Evolutionary conservation across 2,113 vertebrate species (phyloP), one percentile per base, ranked within the genome.

Genomic region (Cacatua alba): DNA sequence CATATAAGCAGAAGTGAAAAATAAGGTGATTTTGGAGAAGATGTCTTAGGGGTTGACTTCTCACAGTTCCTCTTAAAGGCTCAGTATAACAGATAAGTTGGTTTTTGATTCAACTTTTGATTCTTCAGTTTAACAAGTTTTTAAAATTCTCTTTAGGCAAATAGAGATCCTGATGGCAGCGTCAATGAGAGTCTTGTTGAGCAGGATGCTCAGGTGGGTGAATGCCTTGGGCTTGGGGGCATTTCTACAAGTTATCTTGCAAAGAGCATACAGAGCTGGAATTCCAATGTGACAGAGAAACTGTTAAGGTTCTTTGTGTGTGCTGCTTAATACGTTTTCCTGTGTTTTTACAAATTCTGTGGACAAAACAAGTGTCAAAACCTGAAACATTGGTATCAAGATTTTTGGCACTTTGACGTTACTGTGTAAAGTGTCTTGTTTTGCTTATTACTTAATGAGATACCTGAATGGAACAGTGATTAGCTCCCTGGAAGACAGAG

Each of bases 161-260:
- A 97, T n/a, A 98, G 99, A 79, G 98, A 99, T 90, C 97, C 98
- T 17, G 98, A 98, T 3, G 37, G 29, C 31, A 29, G 93, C 41
- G 95, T 99, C 20, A 96, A 99, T 51, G 98, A 98, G 35, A 93
- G 84, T 44, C 96, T 97, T 52, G 98, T 99, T 63, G 98, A 99
- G 88, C 98, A 99, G 79, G 99, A 99, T 78, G 99, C 99, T 21
- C 98, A 99, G 99, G 99, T 99, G 90, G 79, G 98, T 97, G 64
- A 75, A 46, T 33, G 31, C 14, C 18, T 16, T 19, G 10, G 2
- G 0, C 5, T 88, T 67, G 14, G 35, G 48, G 17, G 2, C 20
- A 19, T 87, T 88, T 70, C 24, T 69, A 8, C 15, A 20, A 9
- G 26, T 82, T 76, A 9, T 0, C 29, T 84, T 77, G n/a, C 63